Evolutionary conservation across 2,113 vertebrate species (phyloP).

Genomic region (Petrocephalus zakoni): DNA sequence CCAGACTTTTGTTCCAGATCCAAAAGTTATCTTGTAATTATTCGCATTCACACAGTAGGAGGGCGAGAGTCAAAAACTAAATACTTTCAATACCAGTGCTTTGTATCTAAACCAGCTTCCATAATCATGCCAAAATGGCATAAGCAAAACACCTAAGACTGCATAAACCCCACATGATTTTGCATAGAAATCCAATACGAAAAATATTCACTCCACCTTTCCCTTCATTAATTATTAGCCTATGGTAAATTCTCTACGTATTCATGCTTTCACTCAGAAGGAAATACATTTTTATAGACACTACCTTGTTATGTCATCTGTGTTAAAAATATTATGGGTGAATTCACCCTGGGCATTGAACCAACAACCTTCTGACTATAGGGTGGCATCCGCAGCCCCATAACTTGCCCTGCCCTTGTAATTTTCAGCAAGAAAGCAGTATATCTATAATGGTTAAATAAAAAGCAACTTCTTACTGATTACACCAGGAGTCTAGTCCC

Average conservation of each 20-base stretch:
- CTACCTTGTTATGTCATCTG: neutral
- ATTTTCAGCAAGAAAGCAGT: neutral
- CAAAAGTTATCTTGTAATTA: constrained; percentile 10
- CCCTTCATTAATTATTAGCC: neutral
- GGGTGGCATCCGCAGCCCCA: neutral
- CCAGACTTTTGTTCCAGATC: constrained; percentile 6
- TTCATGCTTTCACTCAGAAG: too few relatives aligned
- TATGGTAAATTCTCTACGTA: neutral
- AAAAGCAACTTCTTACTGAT: constrained; percentile 21
- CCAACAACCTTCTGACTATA: neutral
- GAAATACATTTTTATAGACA: neutral
- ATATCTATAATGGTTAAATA: neutral
- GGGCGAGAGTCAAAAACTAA: neutral
- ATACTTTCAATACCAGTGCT: neutral
- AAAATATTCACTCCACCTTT: neutral
- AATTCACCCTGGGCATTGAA: neutral
- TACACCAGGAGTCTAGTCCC: constrained; percentile 19
- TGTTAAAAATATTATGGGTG: neutral
- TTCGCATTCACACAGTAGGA: constrained; percentile 11
- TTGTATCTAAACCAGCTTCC: neutral
- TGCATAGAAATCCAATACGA: neutral
- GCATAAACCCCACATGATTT: neutral
- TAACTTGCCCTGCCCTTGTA: neutral
- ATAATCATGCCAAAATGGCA: neutral
- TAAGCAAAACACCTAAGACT: neutral